phyloP scores from a whole-genome alignment of 2,888 invertebrate genomes.

The Perizoma flavofasciatum region DNA sequence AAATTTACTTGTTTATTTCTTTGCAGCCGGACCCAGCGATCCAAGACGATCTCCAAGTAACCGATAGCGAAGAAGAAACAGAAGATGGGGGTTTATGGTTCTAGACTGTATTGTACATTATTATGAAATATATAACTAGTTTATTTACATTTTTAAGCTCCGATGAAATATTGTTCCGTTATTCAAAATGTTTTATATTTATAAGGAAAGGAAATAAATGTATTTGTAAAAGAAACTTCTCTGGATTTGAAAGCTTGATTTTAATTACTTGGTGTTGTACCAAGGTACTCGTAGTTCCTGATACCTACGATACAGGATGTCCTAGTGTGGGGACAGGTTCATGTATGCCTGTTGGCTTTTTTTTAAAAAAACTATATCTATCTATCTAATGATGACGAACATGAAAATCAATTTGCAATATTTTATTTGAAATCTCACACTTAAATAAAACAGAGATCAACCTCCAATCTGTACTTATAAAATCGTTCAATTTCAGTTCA shows the following conservation, averaged over 20 bases:
- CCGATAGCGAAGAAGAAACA: slow-evolving; percentile 78
- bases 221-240: slow-evolving; percentile 12
- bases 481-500: no score
- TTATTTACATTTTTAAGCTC: slow-evolving; percentile 11
- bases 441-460: no score
- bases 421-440: no score
- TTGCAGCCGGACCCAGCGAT: slow-evolving; percentile 77
- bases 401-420: no score
- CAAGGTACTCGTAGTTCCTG: no score
- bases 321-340: no score
- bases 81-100: slow-evolving; percentile 82
- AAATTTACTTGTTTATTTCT: slow-evolving; percentile 14
- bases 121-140: slow-evolving; percentile 11
- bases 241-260: neutral
- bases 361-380: no score
- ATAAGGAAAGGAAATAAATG: slow-evolving; percentile 20
- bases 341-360: no score
- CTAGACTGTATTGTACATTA: slow-evolving; percentile 43
- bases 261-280: no score
- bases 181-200: slow-evolving; percentile 18
- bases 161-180: slow-evolving; percentile 24
- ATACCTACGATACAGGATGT: no score
- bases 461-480: no score
- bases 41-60: slow-evolving; percentile 80
- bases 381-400: no score